Percentiles rank a stretch among this genome's conserved stretches.
Evolutionary conservation across 2,113 vertebrate species (phyloP).

Genomic region (Microtus oregoni): DNA sequence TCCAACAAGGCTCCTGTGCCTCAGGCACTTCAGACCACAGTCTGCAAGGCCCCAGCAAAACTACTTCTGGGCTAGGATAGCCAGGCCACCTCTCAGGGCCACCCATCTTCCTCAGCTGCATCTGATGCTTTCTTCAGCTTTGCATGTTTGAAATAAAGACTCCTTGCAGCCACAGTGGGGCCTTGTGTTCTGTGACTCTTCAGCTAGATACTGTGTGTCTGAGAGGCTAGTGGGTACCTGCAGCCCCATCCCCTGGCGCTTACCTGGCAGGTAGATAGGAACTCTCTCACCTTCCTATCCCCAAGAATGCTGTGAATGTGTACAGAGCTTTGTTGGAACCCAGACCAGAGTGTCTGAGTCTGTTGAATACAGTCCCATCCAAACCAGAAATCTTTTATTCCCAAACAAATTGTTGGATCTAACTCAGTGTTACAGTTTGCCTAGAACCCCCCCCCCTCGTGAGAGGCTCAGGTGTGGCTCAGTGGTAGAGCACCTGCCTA

Average conservation of each 20-base stretch:
- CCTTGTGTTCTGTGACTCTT: background rate
- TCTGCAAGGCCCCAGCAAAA: background rate
- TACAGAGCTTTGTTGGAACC: background rate
- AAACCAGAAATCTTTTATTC: background rate
- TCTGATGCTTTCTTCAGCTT: slow-evolving; percentile 53
- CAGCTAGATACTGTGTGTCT: background rate
- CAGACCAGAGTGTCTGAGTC: background rate
- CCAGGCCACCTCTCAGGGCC: background rate
- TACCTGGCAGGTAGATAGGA: no score
- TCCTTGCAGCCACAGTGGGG: slow-evolving; percentile 1
- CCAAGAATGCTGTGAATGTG: background rate
- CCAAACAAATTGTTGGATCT: background rate
- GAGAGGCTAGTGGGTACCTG: background rate
- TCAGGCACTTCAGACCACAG: background rate
- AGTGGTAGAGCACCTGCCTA: no score
- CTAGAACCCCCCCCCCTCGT: background rate
- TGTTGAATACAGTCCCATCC: background rate
- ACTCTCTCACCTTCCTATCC: background rate
- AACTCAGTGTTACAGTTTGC: background rate
- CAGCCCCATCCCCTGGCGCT: background rate
- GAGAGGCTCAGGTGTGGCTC: background rate
- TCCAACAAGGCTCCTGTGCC: background rate
- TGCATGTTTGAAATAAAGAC: slow-evolving; percentile 73
- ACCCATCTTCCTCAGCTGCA: background rate
- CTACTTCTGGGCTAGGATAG: background rate